These are phyloP conservation scores for Nannobrachium achirus DNA, from an alignment of 2,113 vertebrate genomes.

Conservation along the genomic window DNA sequence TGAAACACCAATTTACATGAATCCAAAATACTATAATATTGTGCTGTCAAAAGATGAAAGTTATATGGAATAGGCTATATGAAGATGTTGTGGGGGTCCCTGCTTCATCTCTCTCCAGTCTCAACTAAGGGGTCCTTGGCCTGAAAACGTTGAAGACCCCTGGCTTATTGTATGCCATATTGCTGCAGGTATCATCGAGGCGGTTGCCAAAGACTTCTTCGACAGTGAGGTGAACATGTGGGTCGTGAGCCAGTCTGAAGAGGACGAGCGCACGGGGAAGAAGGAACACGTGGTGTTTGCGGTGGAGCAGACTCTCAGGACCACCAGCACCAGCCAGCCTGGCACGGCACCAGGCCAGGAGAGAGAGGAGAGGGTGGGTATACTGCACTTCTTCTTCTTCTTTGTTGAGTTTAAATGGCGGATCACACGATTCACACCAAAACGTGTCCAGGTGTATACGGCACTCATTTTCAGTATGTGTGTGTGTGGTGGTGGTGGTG, in stretches of 20 bases:
- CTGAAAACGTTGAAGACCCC: no score
- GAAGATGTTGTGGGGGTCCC: no score
- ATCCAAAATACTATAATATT: no score
- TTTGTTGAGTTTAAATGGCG: no score
- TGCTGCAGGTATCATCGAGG: conserved; percentile 77
- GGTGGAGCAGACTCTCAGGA: conserved; percentile 67
- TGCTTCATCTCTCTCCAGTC: no score
- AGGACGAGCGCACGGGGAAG: conserved; percentile 78
- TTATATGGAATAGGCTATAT: no score
- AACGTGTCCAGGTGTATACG: no score
- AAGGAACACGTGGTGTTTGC: conserved; percentile 82
- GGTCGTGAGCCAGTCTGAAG: conserved; percentile 76
- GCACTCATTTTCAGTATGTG: no score
- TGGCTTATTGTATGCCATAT: background rate
- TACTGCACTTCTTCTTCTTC: background rate
- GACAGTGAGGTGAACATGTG: conserved; percentile 71
- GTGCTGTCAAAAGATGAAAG: no score
- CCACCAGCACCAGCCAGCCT: background rate
- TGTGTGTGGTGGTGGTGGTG: background rate
- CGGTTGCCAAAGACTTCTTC: conserved; percentile 82
- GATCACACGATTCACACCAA: no score
- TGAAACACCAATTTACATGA: no score
- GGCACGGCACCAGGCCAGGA: background rate
- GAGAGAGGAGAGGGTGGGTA: conserved; percentile 8
- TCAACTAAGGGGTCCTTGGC: no score